Base-by-base conservation (phyloP, 2,888 invertebrate genomes). In the Archips crataeganus region DNA sequence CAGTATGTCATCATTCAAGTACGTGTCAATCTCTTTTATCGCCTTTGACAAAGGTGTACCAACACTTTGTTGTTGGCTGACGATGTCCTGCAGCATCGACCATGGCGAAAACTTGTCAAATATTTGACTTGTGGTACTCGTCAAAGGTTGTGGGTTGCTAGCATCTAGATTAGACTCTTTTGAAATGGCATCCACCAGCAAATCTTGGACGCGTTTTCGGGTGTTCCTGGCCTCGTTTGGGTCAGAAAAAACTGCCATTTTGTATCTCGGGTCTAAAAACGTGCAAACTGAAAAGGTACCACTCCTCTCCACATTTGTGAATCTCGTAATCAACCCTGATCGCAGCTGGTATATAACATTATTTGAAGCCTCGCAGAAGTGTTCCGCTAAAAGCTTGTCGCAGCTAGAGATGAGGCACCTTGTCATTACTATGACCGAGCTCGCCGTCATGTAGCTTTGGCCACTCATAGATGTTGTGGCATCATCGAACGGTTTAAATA, bases 71-170 rank as follows among this genome's bases (percentile, higher is more conserved):
- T 77, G 75, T 2, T 36, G n/a, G 2, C 65, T 71, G 1, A 78
- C 71, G 23, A 80, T 77, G 13, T 74, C 60, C 9, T 65, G 32
- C 3, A 79, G 54, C 34, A 81, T 76, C 4, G 61, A 51, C 78
- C 77, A 78, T 8, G 79, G 79, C 2, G 77, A 77, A 70, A 78
- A 80, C 66, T 76, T 75, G 39, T 77, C 78, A 34, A 8, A 15
- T 39, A 23, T 36, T 61, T 9, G 13, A 13, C 0, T n/a, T n/a
- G 39, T 36, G 13, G 61, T 13, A n/a, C 36, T n/a, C n/a, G 61
- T 61, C 39, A 3, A n/a, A 61, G 36, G 23, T 23, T 23, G 23
- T 23, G 23, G 23, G 23, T 23, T 23, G 23, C 23, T 23, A 23
- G 23, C 23, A 23, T 23, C 23, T 23, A 23, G 23, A 23, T 23